Evolutionary conservation across 2,888 invertebrate genomes (phyloP).

Genomic region (Xylota sylvarum): DNA sequence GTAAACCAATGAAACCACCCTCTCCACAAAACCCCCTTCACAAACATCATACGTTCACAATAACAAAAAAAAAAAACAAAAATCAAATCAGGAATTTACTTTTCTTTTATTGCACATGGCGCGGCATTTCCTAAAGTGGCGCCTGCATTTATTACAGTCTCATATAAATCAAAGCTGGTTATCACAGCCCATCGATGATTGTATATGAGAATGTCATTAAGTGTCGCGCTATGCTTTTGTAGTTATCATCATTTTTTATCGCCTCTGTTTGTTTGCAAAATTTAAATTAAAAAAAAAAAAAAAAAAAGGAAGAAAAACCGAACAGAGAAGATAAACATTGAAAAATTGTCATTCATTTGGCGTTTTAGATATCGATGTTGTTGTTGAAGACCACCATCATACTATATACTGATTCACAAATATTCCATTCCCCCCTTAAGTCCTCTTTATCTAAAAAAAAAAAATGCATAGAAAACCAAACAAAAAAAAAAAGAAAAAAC

Average conservation of each 20-base stretch:
- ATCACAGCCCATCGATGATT: slow-evolving; percentile 62
- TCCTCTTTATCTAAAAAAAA: slow-evolving; percentile 25
- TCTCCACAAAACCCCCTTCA: slow-evolving; percentile 42
- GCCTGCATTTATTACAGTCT: slow-evolving; percentile 77
- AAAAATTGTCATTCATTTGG: slow-evolving; percentile 70
- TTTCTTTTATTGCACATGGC: slow-evolving; percentile 66
- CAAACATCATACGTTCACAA: slow-evolving; percentile 45
- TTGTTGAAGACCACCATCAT: slow-evolving; percentile 14
- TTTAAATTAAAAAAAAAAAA: slow-evolving; percentile 52
- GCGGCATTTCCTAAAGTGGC: slow-evolving; percentile 79
- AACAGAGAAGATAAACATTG: slow-evolving; percentile 15
- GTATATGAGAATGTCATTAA: slow-evolving; percentile 38
- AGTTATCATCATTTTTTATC: slow-evolving; percentile 42
- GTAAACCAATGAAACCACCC: slow-evolving; percentile 49
- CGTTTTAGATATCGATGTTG: slow-evolving; percentile 60
- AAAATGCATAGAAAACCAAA: slow-evolving; percentile 61
- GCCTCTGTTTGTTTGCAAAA: slow-evolving; percentile 64
- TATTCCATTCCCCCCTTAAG: slow-evolving; percentile 41
- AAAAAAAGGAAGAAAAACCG: neutral
- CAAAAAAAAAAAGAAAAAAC: slow-evolving; percentile 36
- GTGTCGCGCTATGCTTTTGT: slow-evolving; percentile 64
- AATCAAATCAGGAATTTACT: slow-evolving; percentile 60
- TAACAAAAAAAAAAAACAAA: neutral
- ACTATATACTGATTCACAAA: slow-evolving; percentile 37
- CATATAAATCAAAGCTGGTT: slow-evolving; percentile 69